phyloP scores from a whole-genome alignment of 1,140 invertebrate species.

The Trachelipus rathkii region DNA sequence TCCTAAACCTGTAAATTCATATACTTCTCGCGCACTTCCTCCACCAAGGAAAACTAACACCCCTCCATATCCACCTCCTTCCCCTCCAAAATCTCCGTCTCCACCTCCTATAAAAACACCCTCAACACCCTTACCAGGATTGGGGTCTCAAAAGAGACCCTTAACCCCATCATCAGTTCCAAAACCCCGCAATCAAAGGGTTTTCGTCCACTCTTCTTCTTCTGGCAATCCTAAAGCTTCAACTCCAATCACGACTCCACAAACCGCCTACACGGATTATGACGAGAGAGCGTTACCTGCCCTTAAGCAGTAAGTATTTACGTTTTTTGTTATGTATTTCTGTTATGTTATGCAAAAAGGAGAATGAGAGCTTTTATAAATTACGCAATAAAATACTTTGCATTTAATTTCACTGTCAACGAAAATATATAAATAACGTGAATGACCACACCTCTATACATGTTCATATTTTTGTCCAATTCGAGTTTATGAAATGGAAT shows the following conservation, averaged over 20 bases:
- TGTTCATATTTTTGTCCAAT: no score
- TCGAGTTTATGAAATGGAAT: no score
- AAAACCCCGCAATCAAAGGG: conserved; percentile 43
- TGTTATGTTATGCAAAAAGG: no score
- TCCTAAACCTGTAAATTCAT: conserved; percentile 33
- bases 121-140: conserved; percentile 49
- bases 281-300: conserved; percentile 78
- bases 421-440: no score
- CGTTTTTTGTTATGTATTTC: no score
- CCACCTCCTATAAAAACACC: conserved; percentile 49
- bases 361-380: no score
- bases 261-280: conserved; percentile 77
- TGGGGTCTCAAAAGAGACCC: conserved; percentile 43
- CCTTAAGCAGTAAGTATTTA: conserved; percentile 65
- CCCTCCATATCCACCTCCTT: conserved; percentile 24
- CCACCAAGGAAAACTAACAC: conserved; percentile 24
- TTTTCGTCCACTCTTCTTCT: conserved; percentile 48
- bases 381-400: no score
- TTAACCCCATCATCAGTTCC: conserved; percentile 12
- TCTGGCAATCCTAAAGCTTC: conserved; percentile 14
- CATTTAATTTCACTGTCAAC: no score
- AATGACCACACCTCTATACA: no score
- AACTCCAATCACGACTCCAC: conserved; percentile 43
- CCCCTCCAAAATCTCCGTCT: conserved; percentile 43
- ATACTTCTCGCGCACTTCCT: conserved; percentile 9